phyloP scores from a whole-genome alignment of 2,113 vertebrate species.

The Leucopsar rothschildi region DNA sequence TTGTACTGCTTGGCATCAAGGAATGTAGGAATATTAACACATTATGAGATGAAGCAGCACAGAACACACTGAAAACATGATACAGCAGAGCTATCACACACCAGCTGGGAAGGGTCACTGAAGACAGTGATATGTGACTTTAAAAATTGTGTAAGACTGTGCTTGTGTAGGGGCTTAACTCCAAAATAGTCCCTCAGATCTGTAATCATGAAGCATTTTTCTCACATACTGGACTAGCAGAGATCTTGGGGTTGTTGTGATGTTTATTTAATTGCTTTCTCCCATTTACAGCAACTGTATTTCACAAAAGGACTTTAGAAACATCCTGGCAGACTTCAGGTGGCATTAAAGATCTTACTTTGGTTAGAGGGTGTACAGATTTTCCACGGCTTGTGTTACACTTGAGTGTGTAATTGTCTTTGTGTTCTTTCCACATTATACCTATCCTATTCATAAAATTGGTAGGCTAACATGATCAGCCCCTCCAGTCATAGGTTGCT shows the following conservation, averaged over 20 bases:
- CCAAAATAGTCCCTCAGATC: not conserved
- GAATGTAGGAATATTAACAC: not conserved
- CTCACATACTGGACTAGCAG: not conserved
- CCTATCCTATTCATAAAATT: not conserved
- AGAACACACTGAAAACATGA: not conserved
- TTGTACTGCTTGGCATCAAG: not conserved
- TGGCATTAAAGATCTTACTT: not conserved
- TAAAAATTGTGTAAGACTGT: not conserved
- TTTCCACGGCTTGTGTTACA: not conserved
- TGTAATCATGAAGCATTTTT: not conserved
- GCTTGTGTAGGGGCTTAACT: not conserved
- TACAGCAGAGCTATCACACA: not conserved
- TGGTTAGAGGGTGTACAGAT: not conserved
- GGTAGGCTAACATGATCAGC: not conserved
- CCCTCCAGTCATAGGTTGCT: not conserved
- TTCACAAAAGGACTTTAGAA: not conserved
- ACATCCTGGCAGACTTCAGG: not conserved
- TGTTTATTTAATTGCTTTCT: not conserved
- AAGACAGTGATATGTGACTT: not conserved
- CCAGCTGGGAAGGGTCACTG: not conserved
- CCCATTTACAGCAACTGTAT: not conserved
- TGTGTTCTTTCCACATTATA: not conserved
- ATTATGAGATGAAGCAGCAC: not conserved
- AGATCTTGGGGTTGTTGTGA: not conserved
- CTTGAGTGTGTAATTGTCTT: not conserved